Conservation (phyloP, 1,140 invertebrate species). For the Micrasema longulum region DNA sequence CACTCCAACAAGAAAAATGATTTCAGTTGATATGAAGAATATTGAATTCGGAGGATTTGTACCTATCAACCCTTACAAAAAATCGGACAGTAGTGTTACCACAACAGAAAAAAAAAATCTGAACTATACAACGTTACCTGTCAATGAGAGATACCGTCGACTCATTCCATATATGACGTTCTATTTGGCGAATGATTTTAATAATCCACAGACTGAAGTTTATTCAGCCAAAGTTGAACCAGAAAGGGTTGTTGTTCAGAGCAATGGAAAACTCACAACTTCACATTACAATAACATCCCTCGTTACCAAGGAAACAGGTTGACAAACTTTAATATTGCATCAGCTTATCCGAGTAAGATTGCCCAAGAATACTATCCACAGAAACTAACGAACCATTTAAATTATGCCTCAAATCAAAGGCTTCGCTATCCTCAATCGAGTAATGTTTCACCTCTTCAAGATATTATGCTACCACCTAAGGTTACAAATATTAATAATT, state of each 20-base stretch:
- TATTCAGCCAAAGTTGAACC: conserved; percentile 59
- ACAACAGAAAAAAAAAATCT: conserved; percentile 39
- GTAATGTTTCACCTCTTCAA: conserved; percentile 32
- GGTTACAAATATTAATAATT: conserved; percentile 24
- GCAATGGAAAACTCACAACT: conserved; percentile 51
- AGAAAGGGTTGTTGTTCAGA: conserved; percentile 58
- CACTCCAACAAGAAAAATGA: conserved; percentile 65
- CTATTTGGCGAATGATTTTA: conserved; percentile 76
- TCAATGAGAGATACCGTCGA: conserved; percentile 77
- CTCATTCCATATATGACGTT: conserved; percentile 86
- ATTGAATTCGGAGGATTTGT: conserved; percentile 55
- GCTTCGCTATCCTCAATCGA: neutral
- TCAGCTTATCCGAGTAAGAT: conserved; percentile 64
- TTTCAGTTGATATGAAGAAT: conserved; percentile 57
- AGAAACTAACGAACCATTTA: conserved; percentile 14
- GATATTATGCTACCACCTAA: conserved; percentile 45
- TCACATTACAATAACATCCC: conserved; percentile 61
- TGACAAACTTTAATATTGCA: conserved; percentile 65
- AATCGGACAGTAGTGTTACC: conserved; percentile 42
- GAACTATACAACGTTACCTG: conserved; percentile 60
- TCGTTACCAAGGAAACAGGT: conserved; percentile 64
- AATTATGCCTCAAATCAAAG: conserved; percentile 41
- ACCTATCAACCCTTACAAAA: conserved; percentile 53
- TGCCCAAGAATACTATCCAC: conserved; percentile 56
- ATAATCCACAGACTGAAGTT: conserved; percentile 57